phyloP scores from a whole-genome alignment of 2,797 vertebrate species.

The Cichlasoma orientale region DNA sequence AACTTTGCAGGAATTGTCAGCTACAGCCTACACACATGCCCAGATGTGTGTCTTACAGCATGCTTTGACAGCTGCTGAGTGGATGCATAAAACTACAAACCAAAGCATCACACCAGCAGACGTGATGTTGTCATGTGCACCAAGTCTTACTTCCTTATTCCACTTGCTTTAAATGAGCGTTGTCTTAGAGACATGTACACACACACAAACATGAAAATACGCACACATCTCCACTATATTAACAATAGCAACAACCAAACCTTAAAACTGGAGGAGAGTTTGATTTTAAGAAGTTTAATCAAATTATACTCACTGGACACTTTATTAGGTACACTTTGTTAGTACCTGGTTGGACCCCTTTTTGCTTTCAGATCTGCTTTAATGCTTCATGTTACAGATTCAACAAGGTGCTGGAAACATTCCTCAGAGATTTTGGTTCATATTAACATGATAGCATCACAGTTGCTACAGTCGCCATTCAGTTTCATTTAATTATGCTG shows the following conservation, averaged over 20 bases:
- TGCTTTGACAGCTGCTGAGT: slow-evolving; percentile 36
- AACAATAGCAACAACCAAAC: neutral
- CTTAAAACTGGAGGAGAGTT: neutral
- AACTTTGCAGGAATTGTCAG: neutral
- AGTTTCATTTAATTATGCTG: no score
- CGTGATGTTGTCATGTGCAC: neutral
- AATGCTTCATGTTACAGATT: no score
- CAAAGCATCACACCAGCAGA: slow-evolving; percentile 1
- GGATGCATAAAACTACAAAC: neutral
- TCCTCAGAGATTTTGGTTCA: no score
- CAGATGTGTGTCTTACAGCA: neutral
- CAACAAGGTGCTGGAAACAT: no score
- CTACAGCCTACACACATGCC: neutral
- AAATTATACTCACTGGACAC: neutral
- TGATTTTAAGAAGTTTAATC: no score
- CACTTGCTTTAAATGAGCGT: neutral
- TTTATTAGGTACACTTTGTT: neutral
- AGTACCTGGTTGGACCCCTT: neutral
- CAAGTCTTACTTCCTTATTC: slow-evolving; percentile 8
- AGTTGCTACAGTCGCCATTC: no score
- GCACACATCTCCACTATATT: neutral
- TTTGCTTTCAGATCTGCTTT: no score
- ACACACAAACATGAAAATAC: no score
- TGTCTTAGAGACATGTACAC: neutral
- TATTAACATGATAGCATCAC: no score